Percentiles rank a stretch among this genome's conserved stretches.
These are phyloP conservation scores for Panulirus ornatus DNA, from an alignment of 1,140 invertebrate genomes.

Conservation along the genomic window DNA sequence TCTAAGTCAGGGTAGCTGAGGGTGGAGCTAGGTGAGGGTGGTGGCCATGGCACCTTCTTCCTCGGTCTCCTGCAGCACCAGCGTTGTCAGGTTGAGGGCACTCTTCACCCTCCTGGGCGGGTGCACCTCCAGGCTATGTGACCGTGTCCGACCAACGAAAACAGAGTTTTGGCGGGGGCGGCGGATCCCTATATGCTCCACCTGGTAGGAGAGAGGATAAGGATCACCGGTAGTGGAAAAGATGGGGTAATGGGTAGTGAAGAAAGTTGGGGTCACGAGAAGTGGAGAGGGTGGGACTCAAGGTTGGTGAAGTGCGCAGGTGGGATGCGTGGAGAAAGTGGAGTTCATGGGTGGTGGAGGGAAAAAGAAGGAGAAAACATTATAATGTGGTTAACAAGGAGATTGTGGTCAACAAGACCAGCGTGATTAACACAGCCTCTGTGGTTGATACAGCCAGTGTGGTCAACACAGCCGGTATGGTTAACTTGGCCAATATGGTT, in stretches of 20 bases:
- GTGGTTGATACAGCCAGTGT: too few species aligned
- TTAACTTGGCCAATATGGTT: too few species aligned
- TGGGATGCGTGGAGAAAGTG: too few species aligned
- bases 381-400: too few species aligned
- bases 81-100: slow-evolving; percentile 64
- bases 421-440: too few species aligned
- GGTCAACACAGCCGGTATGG: too few species aligned
- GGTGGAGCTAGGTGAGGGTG: slow-evolving; percentile 44
- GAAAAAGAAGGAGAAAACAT: not conserved
- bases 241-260: not conserved
- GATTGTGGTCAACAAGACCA: too few species aligned
- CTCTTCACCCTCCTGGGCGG: slow-evolving; percentile 66
- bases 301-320: too few species aligned
- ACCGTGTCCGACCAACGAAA: slow-evolving; percentile 64
- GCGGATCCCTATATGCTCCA: slow-evolving; percentile 34
- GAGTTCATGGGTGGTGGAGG: not conserved
- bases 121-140: slow-evolving; percentile 58
- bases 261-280: too few species aligned
- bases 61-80: slow-evolving; percentile 67
- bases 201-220: slow-evolving; percentile 24
- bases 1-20: not conserved
- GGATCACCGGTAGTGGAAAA: not conserved
- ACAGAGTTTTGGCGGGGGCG: slow-evolving; percentile 66
- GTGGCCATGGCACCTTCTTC: slow-evolving; percentile 63
- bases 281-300: not conserved